These are phyloP conservation scores for Drosophila subquinaria DNA, from an alignment of 2,888 invertebrate genomes.

Conservation along the genomic window DNA sequence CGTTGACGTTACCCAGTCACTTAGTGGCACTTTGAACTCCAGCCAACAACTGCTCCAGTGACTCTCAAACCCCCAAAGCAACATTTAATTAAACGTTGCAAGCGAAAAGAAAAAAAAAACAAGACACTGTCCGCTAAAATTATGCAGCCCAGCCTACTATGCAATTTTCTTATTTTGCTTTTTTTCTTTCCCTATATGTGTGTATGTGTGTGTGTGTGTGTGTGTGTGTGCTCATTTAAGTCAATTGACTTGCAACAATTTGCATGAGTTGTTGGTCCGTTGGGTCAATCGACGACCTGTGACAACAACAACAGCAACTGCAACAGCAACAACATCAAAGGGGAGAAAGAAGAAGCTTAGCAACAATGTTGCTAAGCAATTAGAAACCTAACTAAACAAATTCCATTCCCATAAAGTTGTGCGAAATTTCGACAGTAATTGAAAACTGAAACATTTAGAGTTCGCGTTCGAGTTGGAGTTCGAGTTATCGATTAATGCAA, in stretches of 20 bases:
- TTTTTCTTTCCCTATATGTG: neutral
- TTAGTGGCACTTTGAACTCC: slow-evolving; percentile 74
- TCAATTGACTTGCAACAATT: slow-evolving; percentile 67
- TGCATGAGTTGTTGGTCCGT: slow-evolving; percentile 57
- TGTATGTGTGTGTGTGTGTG: slow-evolving; percentile 14
- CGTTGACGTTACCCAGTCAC: slow-evolving; percentile 68
- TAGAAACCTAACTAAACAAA: slow-evolving; percentile 3
- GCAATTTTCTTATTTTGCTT: slow-evolving; percentile 28
- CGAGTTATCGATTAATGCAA: slow-evolving; percentile 40
- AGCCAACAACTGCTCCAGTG: slow-evolving; percentile 49
- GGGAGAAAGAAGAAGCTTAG: neutral
- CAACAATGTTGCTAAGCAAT: slow-evolving; percentile 35
- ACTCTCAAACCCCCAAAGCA: slow-evolving; percentile 43
- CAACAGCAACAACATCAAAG: slow-evolving; percentile 7
- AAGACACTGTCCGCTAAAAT: slow-evolving; percentile 45
- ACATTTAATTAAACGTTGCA: slow-evolving; percentile 46
- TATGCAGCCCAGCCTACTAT: slow-evolving; percentile 36
- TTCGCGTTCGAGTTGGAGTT: neutral
- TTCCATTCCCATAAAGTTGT: slow-evolving; percentile 8
- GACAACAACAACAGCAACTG: slow-evolving; percentile 27
- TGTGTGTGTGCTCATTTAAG: slow-evolving; percentile 56
- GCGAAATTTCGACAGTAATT: neutral
- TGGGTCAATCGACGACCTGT: slow-evolving; percentile 51
- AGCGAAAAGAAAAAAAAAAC: neutral
- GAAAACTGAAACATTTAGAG: neutral